Conservation (phyloP, 2,888 invertebrate genomes). For the Nephrotoma guestfalica region DNA sequence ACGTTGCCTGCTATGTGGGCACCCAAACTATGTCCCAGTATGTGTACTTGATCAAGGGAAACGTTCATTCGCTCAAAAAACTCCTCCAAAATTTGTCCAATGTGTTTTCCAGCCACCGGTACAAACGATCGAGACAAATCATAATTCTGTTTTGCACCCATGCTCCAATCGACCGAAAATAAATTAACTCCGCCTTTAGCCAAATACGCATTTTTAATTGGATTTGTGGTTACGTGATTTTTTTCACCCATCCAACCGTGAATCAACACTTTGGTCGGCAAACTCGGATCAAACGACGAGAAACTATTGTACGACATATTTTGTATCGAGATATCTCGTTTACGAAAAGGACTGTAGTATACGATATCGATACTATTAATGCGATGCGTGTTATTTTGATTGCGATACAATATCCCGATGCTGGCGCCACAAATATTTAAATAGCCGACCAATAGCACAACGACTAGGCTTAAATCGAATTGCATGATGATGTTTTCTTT, state of each 20-base stretch:
- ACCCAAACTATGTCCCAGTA: slow-evolving; percentile 29
- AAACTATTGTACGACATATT: background rate
- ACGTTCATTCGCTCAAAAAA: slow-evolving; percentile 17
- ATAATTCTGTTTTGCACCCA: slow-evolving; percentile 23
- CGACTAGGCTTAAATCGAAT: background rate
- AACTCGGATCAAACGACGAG: background rate
- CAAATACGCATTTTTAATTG: slow-evolving; percentile 18
- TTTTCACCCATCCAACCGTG: slow-evolving; percentile 27
- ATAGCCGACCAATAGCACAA: background rate
- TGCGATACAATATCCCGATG: background rate
- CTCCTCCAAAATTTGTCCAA: slow-evolving; percentile 19
- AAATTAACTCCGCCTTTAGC: slow-evolving; percentile 22
- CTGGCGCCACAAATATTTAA: background rate
- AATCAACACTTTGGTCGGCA: slow-evolving; percentile 21
- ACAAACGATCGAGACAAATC: slow-evolving; percentile 20
- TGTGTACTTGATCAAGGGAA: slow-evolving; percentile 17
- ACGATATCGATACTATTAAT: background rate
- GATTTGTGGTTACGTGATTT: slow-evolving; percentile 16
- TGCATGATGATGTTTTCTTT: background rate
- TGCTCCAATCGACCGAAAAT: slow-evolving; percentile 27
- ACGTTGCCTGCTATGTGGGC: slow-evolving; percentile 27
- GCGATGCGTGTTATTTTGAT: background rate
- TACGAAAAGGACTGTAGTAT: background rate
- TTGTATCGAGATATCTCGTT: background rate
- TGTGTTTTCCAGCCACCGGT: slow-evolving; percentile 16